Base-by-base conservation (phyloP, 2,888 invertebrate species). In the Zaprionus obscuricornis region DNA sequence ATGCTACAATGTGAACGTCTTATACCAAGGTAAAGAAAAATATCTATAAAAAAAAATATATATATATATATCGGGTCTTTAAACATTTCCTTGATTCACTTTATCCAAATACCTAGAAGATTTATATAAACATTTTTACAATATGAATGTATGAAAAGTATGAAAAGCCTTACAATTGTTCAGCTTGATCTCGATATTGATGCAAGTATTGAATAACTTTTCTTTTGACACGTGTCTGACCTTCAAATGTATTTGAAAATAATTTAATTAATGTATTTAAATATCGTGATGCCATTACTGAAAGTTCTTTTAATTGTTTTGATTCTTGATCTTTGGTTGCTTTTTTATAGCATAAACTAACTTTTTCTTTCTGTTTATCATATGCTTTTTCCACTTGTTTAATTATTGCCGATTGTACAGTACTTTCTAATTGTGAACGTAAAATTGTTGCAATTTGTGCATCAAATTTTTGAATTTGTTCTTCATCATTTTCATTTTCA, bases 1-100 rank as follows among this genome's bases (percentile, higher is more conserved):
- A 69, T 86, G 57, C 39, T 87, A 17, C 86, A 82, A 43, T 74
- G 86, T 29, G 88, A 88, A 34, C 75, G 82, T 8, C 66, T 76
- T 10, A 79, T 85, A 59, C 82, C 86, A 42, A 72, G 88, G 88
- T 88, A 70, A 66, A 58, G 10, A 7, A 7, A 6, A 16, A 34
- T 17, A 17, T 72, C 66, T 54, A 29, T 2, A 20, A 5, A 22
- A 7, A 16, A 3, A 6, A 3, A 29, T 8, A 37, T 39, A 67
- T 3, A 54, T n/a, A n/a, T n/a, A n/a, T n/a, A n/a, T n/a, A n/a
- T n/a, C n/a, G n/a, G 0, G 60, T 37, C 18, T 6, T 47, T 36
- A 42, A 59, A 39, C 43, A 86, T 36, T 37, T 83, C 49, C 16
- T 69, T 29, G 42, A 34, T 56, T 11, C 50, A n/a, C n/a, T n/a